Conservation (phyloP, 1,140 invertebrate genomes). For the Drosophila grimshawi region DNA sequence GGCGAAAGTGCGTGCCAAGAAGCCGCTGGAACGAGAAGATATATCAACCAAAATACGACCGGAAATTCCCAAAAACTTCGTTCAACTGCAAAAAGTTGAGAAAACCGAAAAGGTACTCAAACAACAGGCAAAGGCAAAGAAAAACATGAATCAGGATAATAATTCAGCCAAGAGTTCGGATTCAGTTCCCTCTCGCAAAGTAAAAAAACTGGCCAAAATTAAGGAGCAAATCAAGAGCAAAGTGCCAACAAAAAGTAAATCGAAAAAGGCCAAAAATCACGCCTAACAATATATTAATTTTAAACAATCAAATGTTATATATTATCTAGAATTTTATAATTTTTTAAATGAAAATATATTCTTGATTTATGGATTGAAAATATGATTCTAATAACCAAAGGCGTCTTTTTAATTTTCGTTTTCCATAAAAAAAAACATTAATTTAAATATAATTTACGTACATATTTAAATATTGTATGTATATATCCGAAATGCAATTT, state of each 20-base stretch:
- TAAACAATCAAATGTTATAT: neutral
- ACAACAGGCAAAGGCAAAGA: neutral
- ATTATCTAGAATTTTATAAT: neutral
- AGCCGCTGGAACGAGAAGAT: constrained; percentile 87
- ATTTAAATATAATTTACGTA: too few relatives aligned
- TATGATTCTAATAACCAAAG: neutral
- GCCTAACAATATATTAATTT: neutral
- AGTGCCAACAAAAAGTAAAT: constrained; percentile 1
- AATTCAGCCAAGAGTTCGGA: neutral
- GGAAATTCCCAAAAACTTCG: constrained; percentile 29
- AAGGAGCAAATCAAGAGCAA: neutral
- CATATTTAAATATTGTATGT: too few relatives aligned
- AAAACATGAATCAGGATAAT: neutral
- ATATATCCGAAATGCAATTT: too few relatives aligned
- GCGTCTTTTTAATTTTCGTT: neutral
- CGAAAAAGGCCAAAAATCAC: constrained; percentile 11
- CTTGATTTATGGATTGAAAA: too few relatives aligned
- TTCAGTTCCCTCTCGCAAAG: neutral
- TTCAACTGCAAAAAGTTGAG: constrained; percentile 4
- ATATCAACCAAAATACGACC: constrained; percentile 87
- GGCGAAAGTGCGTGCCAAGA: constrained; percentile 86
- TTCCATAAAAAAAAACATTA: too few relatives aligned
- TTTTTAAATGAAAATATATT: constrained; percentile 8
- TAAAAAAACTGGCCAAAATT: constrained; percentile 7
- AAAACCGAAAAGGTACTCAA: constrained; percentile 2